A percentile compares a stretch with the other conserved stretches of the same genome.
These are phyloP conservation scores for Ageneiosus marmoratus DNA, from an alignment of 2,113 vertebrate genomes.

Conservation along the genomic window DNA sequence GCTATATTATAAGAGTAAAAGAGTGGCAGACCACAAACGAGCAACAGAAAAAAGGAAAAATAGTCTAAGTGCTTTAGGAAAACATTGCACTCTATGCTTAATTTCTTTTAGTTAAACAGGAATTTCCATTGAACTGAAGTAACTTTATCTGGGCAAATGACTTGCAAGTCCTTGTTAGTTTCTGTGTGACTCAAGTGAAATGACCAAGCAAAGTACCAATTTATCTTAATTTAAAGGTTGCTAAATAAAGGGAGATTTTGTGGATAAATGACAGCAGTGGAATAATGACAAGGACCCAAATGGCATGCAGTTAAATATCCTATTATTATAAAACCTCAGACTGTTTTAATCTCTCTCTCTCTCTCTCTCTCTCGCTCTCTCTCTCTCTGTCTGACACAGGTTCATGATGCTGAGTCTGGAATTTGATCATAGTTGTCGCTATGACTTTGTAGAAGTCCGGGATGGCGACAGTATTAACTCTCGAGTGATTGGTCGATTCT, in stretches of 20 bases:
- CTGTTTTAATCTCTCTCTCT: slow-evolving; percentile 1
- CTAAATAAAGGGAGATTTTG: background rate
- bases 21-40: background rate
- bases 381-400: slow-evolving; percentile 63
- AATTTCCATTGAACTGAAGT: slow-evolving; percentile 10
- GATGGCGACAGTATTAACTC: slow-evolving; percentile 87
- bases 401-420: slow-evolving; percentile 96
- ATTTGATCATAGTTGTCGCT: slow-evolving; percentile 92
- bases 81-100: slow-evolving; percentile 20
- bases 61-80: slow-evolving; percentile 31
- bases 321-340: background rate
- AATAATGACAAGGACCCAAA: slow-evolving; percentile 19
- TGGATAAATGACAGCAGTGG: background rate
- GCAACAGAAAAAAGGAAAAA: background rate
- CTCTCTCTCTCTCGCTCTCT: slow-evolving; percentile 18
- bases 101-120: slow-evolving; percentile 21
- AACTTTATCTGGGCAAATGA: background rate
- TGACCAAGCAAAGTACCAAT: background rate
- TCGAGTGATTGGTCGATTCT: slow-evolving; percentile 86
- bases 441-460: slow-evolving; percentile 91
- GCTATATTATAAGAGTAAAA: slow-evolving; percentile 37
- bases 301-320: background rate
- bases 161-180: background rate
- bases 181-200: slow-evolving; percentile 2
- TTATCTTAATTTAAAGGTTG: slow-evolving; percentile 20